Evolutionary conservation across 2,113 vertebrate species (phyloP).

Genomic region (Atherinomorus stipes): DNA sequence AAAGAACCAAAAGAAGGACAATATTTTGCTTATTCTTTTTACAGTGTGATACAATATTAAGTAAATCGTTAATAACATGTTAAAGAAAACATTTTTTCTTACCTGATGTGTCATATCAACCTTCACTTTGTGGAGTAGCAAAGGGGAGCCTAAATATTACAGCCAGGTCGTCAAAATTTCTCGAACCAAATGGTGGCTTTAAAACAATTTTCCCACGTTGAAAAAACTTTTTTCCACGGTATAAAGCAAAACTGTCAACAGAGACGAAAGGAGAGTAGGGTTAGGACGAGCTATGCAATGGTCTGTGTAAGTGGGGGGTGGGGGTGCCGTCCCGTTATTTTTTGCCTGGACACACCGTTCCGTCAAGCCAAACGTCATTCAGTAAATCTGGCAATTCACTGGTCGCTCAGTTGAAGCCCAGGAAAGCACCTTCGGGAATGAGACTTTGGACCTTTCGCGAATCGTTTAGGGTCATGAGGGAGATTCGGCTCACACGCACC

Average conservation of each 20-base stretch:
- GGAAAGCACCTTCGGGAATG: background rate
- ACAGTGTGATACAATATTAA: background rate
- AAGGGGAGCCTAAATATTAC: slow-evolving; percentile 42
- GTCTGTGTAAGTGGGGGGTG: slow-evolving; percentile 26
- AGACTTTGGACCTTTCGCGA: background rate
- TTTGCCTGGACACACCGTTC: slow-evolving; percentile 29
- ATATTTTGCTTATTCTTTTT: background rate
- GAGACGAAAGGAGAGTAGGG: slow-evolving; percentile 46
- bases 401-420: background rate
- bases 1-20: slow-evolving; percentile 40
- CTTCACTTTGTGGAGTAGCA: slow-evolving; percentile 63
- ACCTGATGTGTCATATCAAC: slow-evolving; percentile 84
- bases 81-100: slow-evolving; percentile 28
- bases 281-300: slow-evolving; percentile 59
- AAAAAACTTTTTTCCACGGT: slow-evolving; percentile 38
- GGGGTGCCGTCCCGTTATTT: slow-evolving; percentile 58
- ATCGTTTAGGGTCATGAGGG: background rate
- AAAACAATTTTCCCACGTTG: slow-evolving; percentile 36
- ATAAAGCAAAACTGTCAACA: slow-evolving; percentile 73
- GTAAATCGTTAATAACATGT: slow-evolving; percentile 27
- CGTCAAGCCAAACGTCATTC: slow-evolving; percentile 35
- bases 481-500: background rate
- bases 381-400: slow-evolving; percentile 39
- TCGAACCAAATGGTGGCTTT: slow-evolving; percentile 41
- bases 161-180: slow-evolving; percentile 49